Evolutionary conservation across 2,113 vertebrate species (phyloP).

Genomic region (Colinus virginianus): DNA sequence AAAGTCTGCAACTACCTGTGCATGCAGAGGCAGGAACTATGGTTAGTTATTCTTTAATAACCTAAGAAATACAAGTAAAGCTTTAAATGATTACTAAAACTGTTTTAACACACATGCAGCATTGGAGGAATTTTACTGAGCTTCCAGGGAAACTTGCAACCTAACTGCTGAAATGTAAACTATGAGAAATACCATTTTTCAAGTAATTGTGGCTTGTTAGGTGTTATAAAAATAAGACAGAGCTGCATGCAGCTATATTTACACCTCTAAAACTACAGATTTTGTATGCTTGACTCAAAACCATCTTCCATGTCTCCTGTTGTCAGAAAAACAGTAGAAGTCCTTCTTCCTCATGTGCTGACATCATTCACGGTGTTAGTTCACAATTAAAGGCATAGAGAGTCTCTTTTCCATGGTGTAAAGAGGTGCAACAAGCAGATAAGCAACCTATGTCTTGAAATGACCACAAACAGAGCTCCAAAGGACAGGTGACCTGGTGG

Average conservation of each 20-base stretch:
- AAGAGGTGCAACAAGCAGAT: neutral
- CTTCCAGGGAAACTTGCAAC: neutral
- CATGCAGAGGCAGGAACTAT: neutral
- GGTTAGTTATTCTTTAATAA: neutral
- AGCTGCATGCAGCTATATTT: neutral
- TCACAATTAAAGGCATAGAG: neutral
- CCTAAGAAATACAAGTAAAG: neutral
- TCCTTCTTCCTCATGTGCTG: neutral
- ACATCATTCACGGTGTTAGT: neutral
- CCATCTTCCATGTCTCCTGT: neutral
- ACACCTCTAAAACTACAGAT: neutral
- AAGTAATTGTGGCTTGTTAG: neutral
- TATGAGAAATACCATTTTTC: rapidly evolving
- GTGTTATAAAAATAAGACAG: neutral
- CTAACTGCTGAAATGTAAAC: neutral
- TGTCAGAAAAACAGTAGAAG: neutral
- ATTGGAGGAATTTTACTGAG: neutral
- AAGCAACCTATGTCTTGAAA: neutral
- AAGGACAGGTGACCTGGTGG: neutral
- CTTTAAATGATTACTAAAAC: neutral
- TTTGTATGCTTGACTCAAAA: neutral
- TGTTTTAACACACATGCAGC: neutral
- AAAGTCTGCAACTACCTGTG: neutral
- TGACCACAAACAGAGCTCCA: neutral
- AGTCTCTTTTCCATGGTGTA: neutral